Conservation (phyloP, 2,797 vertebrate species). For the Labeo calbasu region DNA sequence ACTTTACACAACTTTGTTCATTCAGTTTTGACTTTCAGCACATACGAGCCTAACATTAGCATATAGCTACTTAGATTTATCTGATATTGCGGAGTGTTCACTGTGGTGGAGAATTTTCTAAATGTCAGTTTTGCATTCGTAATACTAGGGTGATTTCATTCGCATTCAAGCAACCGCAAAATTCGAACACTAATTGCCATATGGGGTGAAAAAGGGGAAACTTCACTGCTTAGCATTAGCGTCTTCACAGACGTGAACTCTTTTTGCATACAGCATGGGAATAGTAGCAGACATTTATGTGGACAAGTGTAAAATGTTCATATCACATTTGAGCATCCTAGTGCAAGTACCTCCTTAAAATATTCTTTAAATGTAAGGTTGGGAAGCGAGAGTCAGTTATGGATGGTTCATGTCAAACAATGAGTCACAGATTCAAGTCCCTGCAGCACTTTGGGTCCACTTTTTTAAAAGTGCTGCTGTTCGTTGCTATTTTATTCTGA, state of each 20-base stretch:
- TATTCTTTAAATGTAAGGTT: background rate
- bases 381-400: background rate
- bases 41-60: background rate
- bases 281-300: background rate
- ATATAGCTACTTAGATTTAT: background rate
- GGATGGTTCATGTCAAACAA: background rate
- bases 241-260: background rate
- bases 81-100: background rate
- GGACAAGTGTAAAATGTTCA: background rate
- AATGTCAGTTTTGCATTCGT: constrained; percentile 25
- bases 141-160: background rate
- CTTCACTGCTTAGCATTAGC: background rate
- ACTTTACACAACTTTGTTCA: constrained; percentile 2
- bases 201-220: background rate
- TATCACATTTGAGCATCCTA: background rate
- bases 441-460: background rate
- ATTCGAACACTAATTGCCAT: background rate
- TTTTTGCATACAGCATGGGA: background rate
- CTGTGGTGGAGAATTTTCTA: constrained; percentile 2
- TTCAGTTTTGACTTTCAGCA: background rate
- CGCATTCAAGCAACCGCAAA: background rate
- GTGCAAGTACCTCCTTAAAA: background rate
- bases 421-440: constrained; percentile 13
- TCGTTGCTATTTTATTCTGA: background rate
- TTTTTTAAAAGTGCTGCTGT: constrained; percentile 5